Evolutionary conservation across 2,113 vertebrate species (phyloP).

Genomic region (Tapirus terrestris): DNA sequence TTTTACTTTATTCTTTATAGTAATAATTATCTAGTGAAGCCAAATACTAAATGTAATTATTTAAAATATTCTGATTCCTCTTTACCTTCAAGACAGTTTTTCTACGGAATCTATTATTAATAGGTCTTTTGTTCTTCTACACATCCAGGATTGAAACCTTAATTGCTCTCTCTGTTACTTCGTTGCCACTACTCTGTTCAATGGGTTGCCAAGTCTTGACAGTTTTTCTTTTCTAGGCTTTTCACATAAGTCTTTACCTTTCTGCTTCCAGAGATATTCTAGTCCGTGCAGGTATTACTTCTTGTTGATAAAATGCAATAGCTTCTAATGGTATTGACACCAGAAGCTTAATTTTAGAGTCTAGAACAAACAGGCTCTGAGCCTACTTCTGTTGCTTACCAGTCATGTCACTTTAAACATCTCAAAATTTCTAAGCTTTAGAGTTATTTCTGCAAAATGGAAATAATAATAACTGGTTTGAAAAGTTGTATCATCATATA

Average conservation of each 20-base stretch:
- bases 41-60: not conserved
- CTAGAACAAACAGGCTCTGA: not conserved
- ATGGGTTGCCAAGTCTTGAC: not conserved
- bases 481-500: not conserved
- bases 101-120: not conserved
- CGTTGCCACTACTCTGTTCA: not conserved
- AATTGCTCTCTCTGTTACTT: not conserved
- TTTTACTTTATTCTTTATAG: not conserved
- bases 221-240: not conserved
- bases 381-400: not conserved
- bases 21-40: not conserved
- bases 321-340: not conserved
- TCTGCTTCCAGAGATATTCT: not conserved
- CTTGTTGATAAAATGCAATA: not conserved
- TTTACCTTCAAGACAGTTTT: not conserved
- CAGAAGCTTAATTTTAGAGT: not conserved
- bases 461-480: conserved; percentile 7
- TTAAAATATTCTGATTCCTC: not conserved
- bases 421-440: not conserved
- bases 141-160: not conserved
- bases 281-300: not conserved
- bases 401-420: not conserved
- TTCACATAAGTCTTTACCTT: not conserved
- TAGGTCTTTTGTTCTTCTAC: not conserved
- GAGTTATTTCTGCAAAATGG: not conserved